Evolutionary conservation across 2,888 invertebrate genomes (phyloP).

Genomic region (Rhaphigaster nebulosa): DNA sequence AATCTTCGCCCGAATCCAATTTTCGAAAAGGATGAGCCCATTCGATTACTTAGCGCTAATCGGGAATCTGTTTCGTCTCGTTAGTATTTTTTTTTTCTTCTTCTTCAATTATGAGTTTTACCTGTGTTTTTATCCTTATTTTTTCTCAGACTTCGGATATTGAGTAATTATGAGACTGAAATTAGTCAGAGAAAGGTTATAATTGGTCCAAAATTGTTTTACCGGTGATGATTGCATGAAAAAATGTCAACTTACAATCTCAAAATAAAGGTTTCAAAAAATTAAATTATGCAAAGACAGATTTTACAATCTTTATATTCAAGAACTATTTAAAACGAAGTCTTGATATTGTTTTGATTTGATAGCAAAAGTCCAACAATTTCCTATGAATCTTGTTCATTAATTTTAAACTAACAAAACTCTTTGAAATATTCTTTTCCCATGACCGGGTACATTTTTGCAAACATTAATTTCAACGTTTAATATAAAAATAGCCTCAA

Average conservation of each 20-base stretch:
- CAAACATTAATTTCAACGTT: too few species aligned
- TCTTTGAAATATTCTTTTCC: too few species aligned
- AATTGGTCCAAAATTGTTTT: background rate
- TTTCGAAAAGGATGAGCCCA: slow-evolving; percentile 41
- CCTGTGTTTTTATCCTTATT: slow-evolving; percentile 37
- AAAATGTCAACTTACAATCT: background rate
- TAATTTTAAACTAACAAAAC: too few species aligned
- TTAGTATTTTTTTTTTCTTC: slow-evolving; percentile 43
- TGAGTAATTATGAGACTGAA: background rate
- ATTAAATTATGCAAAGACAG: too few species aligned
- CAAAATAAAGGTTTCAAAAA: too few species aligned
- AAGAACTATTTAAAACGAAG: too few species aligned
- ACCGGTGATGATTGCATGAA: background rate
- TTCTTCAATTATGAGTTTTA: slow-evolving; percentile 27
- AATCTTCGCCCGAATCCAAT: slow-evolving; percentile 53
- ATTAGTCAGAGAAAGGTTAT: background rate
- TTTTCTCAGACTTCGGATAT: slow-evolving; percentile 17
- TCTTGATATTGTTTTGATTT: too few species aligned
- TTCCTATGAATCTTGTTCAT: too few species aligned
- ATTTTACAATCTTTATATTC: too few species aligned
- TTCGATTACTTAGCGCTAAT: slow-evolving; percentile 52
- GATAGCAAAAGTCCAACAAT: too few species aligned
- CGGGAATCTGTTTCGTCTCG: slow-evolving; percentile 36
- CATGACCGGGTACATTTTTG: too few species aligned
- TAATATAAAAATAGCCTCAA: too few species aligned